Base-by-base conservation (phyloP, 2,113 vertebrate genomes). In the Planiliza haematocheilus region DNA sequence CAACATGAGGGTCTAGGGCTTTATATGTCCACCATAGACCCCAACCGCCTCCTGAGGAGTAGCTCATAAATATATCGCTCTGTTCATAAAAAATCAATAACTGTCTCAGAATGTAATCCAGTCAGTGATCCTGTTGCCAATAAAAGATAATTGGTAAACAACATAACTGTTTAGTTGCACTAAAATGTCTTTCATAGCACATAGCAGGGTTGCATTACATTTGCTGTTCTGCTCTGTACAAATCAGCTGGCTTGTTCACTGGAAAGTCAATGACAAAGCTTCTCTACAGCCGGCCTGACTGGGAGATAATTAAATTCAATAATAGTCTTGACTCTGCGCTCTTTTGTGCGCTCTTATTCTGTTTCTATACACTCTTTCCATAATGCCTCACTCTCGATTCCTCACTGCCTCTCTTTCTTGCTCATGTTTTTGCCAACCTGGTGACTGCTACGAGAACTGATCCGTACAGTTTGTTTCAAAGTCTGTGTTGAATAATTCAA, bases 221-320 rank as follows among this genome's bases (percentile, higher is more conserved):
- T 20, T 62, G 42, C 48, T 43, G n/a, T 41, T 1, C 61, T 50
- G 55, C 39, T 70, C 61, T 72, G 37, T 39, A 67, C 42, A 66
- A 59, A 50, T 70, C 61, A 77, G 61, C 51, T 20, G 42, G 11
- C 12, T 52, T 65, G 63, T 77, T 84, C 4, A 17, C 58, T 59
- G 30, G 39, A 53, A 72, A 79, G 42, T 73, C 65, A 30, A 56
- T 45, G 72, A 84, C 71, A 51, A 82, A 75, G 76, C 65, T 12
- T 81, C 43, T 61, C 53, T 24, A 16, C 73, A 49, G 73, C 53
- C 10, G 4, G 39, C 45, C 53, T 16, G 18, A 66, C 63, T 63
- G 70, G 12, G 55, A 85, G 46, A 83, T 79, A 79, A 87, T 89
- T 63, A 70, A 70, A 89, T 85, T 83, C 83, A 81, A 70, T 74